Percentiles rank a stretch among this genome's conserved stretches.
These are phyloP conservation scores for Charaxes varanes DNA, from an alignment of 1,140 invertebrate species.

Conservation along the genomic window DNA sequence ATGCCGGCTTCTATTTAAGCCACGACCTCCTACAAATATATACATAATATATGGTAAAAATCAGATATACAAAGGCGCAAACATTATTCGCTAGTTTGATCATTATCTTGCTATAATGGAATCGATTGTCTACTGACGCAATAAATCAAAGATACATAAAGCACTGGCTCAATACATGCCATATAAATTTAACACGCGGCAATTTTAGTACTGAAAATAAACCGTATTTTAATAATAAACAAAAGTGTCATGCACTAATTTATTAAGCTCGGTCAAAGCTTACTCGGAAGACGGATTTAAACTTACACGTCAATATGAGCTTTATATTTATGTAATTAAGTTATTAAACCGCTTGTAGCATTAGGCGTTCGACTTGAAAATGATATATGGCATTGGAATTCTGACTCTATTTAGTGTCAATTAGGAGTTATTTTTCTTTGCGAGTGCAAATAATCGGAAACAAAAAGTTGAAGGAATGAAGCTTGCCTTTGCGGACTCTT, in stretches of 20 bases:
- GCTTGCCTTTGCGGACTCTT: conserved; percentile 39
- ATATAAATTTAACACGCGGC: conserved; percentile 4
- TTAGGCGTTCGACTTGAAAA: conserved; percentile 17
- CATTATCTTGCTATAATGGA: too few relatives aligned
- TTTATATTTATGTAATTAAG: conserved; percentile 17
- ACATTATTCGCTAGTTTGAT: too few relatives aligned
- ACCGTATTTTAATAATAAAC: conserved; percentile 16
- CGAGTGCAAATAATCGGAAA: conserved; percentile 11
- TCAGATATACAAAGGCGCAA: too few relatives aligned
- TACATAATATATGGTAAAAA: too few relatives aligned
- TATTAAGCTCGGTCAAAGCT: conserved; percentile 19
- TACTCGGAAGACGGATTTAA: conserved; percentile 1
- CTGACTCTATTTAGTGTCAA: conserved; percentile 5
- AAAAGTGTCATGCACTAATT: conserved; percentile 20
- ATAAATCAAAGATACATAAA: too few relatives aligned
- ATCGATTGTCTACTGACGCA: too few relatives aligned
- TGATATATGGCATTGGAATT: conserved; percentile 8
- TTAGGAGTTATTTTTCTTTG: conserved; percentile 24
- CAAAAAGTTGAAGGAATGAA: conserved; percentile 50
- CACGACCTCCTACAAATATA: too few relatives aligned
- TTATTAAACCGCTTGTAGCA: conserved; percentile 22
- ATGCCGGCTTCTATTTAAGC: too few relatives aligned
- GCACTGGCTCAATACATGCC: background rate
- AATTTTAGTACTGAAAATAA: conserved; percentile 11
- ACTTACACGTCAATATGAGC: conserved; percentile 12